phyloP scores from a whole-genome alignment of 2,797 vertebrate species.

The Heliangelus exortis region DNA sequence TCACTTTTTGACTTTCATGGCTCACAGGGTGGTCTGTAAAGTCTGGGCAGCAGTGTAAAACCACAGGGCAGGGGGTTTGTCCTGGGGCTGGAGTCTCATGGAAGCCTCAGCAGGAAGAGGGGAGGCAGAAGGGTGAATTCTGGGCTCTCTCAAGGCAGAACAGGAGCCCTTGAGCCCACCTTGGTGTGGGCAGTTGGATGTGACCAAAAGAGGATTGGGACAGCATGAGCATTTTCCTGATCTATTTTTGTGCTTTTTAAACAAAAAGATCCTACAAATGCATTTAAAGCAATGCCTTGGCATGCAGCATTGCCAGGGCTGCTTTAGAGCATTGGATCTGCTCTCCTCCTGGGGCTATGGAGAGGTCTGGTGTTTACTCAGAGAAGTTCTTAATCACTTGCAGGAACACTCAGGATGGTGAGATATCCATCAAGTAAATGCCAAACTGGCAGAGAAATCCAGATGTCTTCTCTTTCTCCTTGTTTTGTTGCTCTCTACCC shows the following conservation, averaged over 20 bases:
- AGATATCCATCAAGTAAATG: not conserved
- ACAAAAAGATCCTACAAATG: not conserved
- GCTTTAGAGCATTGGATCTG: accelerated
- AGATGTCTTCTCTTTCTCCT: not conserved
- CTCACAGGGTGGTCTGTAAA: not conserved
- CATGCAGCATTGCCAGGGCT: not conserved
- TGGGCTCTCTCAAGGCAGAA: not conserved
- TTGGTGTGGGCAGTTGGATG: not conserved
- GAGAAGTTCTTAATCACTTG: not conserved
- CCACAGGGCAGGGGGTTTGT: accelerated
- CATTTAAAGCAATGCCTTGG: not conserved
- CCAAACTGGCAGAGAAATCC: not conserved
- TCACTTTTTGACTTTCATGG: too few relatives aligned
- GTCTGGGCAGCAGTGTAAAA: not conserved
- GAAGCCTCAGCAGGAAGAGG: not conserved
- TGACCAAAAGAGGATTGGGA: accelerated
- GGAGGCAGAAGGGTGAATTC: accelerated
- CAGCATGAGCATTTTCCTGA: not conserved
- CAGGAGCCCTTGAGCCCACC: not conserved
- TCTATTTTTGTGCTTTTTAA: not conserved
- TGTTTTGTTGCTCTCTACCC: not conserved
- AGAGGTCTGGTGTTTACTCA: not conserved
- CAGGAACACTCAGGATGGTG: not conserved
- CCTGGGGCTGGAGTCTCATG: accelerated
- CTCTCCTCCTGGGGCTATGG: not conserved